Evolutionary conservation across 2,888 invertebrate genomes (phyloP).

Genomic region (Drosophila aldrichi): DNA sequence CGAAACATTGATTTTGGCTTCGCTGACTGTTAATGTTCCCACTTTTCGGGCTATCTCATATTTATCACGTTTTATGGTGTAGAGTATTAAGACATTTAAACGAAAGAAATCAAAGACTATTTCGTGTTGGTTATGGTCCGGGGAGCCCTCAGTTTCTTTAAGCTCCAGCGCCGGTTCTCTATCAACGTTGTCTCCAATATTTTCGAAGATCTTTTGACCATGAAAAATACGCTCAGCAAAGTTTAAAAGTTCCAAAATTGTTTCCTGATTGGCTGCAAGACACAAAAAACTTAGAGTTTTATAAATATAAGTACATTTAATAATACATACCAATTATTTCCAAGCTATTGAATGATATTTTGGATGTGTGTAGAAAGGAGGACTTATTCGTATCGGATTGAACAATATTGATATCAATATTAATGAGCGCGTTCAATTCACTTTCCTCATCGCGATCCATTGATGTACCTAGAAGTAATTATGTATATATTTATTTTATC

Average conservation of each 20-base stretch:
- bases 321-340: constrained; percentile 93
- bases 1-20: constrained; percentile 95
- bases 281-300: background rate
- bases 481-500: background rate
- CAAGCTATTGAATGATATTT: constrained; percentile 96
- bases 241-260: constrained; percentile 96
- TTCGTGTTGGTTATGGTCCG: constrained; percentile 88
- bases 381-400: constrained; percentile 84
- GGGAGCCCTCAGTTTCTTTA: constrained; percentile 49
- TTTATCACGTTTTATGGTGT: constrained; percentile 91
- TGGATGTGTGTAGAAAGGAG: constrained; percentile 89
- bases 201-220: constrained; percentile 77
- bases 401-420: constrained; percentile 92
- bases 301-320: background rate
- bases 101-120: constrained; percentile 97
- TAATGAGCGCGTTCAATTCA: constrained; percentile 91
- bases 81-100: constrained; percentile 93
- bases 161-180: constrained; percentile 32
- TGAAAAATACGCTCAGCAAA: constrained; percentile 91
- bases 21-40: constrained; percentile 96
- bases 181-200: background rate
- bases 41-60: constrained; percentile 93
- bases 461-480: constrained; percentile 17
- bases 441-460: constrained; percentile 66
- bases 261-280: constrained; percentile 94